phyloP scores from a whole-genome alignment of 2,113 vertebrate species.

The Pithys albifrons region DNA sequence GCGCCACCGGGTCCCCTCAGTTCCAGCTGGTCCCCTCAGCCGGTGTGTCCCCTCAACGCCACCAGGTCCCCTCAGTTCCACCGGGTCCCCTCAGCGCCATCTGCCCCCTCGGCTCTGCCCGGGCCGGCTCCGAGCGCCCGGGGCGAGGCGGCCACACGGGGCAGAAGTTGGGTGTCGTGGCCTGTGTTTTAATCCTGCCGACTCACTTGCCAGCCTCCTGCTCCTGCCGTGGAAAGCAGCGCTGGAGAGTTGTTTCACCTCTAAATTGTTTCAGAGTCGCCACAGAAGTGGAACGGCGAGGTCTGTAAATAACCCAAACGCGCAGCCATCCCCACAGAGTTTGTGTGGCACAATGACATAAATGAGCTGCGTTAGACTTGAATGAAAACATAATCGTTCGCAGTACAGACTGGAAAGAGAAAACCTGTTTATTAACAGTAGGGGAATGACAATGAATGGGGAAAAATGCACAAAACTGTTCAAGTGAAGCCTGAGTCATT shows the following conservation, averaged over 20 bases:
- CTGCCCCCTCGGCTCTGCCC: neutral
- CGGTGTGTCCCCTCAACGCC: no score
- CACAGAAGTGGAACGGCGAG: neutral
- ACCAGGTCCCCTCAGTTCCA: neutral
- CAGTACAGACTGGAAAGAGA: neutral
- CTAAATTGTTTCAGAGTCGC: neutral
- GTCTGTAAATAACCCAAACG: neutral
- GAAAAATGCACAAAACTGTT: accelerated
- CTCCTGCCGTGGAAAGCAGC: neutral
- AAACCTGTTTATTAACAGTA: neutral
- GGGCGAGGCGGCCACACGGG: neutral
- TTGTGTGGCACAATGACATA: neutral
- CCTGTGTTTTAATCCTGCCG: neutral
- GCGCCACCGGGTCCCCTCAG: neutral
- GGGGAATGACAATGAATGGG: neutral
- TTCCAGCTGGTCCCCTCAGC: no score
- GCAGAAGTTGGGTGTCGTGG: neutral
- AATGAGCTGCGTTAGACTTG: neutral
- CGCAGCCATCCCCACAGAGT: neutral
- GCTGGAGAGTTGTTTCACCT: neutral
- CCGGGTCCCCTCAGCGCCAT: no score
- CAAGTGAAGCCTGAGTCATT: neutral
- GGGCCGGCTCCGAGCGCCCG: neutral
- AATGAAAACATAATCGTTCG: neutral
- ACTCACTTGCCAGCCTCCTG: neutral